A percentile compares a stretch with the other conserved stretches of the same genome.
These are phyloP conservation scores for Myxocyprinus asiaticus DNA, from an alignment of 2,113 vertebrate genomes.

Conservation along the genomic window DNA sequence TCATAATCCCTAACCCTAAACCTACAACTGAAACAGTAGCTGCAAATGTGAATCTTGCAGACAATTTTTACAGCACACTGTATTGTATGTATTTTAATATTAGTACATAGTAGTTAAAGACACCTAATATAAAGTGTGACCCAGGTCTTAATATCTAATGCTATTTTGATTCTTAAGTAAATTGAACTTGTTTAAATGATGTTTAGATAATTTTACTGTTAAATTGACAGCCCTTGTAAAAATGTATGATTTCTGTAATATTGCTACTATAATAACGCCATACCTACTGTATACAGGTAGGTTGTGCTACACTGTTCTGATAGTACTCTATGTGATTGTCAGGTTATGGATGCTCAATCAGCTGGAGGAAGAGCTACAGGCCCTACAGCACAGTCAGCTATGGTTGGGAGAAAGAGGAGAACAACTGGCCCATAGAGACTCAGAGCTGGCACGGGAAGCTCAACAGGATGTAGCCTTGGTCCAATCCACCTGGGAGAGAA, in stretches of 20 bases:
- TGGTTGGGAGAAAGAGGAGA: conserved; percentile 91
- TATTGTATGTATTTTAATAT: no score
- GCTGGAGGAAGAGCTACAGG: conserved; percentile 89
- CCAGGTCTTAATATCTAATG: no score
- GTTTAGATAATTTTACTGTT: no score
- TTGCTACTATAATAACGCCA: neutral
- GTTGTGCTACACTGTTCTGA: conserved; percentile 9
- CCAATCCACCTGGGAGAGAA: conserved; percentile 82
- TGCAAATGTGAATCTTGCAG: no score
- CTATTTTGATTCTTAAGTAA: no score
- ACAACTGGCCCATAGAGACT: conserved; percentile 87
- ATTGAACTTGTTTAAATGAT: no score
- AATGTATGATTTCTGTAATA: neutral
- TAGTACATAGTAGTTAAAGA: no score
- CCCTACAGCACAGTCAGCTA: conserved; percentile 87
- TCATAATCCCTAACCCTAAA: no score
- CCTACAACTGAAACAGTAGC: no score
- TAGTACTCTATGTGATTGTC: conserved; percentile 56
- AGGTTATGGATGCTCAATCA: conserved; percentile 90
- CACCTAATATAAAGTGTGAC: no score
- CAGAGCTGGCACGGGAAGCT: conserved; percentile 78
- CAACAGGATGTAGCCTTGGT: conserved; percentile 81
- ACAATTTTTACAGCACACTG: no score
- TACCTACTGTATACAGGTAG: neutral
- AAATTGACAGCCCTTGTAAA: neutral